These are phyloP conservation scores for Varanus salvator DNA, from an alignment of 2,113 vertebrate species.

Conservation along the genomic window DNA sequence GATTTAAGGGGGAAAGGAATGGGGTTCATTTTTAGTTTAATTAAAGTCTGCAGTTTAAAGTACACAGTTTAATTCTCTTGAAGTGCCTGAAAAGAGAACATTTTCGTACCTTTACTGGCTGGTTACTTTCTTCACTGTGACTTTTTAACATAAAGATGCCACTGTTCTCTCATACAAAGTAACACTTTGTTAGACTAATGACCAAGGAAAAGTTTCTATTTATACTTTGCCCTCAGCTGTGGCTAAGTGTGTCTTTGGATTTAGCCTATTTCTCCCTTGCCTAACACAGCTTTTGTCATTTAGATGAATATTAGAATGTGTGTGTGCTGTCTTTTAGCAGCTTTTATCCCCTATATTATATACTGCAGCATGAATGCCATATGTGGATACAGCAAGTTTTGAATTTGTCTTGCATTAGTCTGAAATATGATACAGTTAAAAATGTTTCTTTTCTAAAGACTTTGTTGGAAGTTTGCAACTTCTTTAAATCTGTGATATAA, in stretches of 20 bases:
- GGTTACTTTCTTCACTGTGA: not conserved
- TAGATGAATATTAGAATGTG: not conserved
- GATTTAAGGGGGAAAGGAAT: accelerated
- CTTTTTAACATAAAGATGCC: conserved; percentile 31
- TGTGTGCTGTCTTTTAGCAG: accelerated
- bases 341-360: not conserved
- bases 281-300: conserved; percentile 5
- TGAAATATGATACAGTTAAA: conserved; percentile 19
- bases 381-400: not conserved
- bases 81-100: conserved; percentile 13
- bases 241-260: conserved; percentile 5
- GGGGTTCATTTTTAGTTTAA: not conserved
- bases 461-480: not conserved
- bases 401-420: not conserved
- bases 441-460: not conserved
- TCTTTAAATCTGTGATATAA: not conserved
- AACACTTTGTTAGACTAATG: not conserved
- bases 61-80: not conserved
- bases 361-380: not conserved
- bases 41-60: not conserved
- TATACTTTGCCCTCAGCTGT: conserved; percentile 21
- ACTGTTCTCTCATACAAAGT: not conserved
- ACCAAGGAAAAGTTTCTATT: conserved; percentile 20
- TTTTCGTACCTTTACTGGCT: conserved; percentile 18
- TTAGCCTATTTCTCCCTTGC: not conserved